Percentiles rank a stretch among this genome's conserved stretches.
Evolutionary conservation across 2,797 vertebrate species (phyloP).

Genomic region (Leptatherina wallacei): DNA sequence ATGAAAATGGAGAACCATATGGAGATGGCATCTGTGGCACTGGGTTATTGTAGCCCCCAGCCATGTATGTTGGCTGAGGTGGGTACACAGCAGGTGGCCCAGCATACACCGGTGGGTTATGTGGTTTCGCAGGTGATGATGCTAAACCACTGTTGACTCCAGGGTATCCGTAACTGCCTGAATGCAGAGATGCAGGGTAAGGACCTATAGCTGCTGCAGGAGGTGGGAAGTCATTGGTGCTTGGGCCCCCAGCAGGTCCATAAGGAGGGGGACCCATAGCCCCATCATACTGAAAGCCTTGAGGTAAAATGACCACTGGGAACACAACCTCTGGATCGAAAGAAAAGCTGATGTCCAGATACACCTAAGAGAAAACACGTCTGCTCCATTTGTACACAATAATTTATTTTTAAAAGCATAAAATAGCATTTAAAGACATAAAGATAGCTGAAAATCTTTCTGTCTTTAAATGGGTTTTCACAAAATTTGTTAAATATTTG

Average conservation of each 20-base stretch:
- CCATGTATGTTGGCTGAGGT: constrained; percentile 12
- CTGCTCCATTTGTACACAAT: not conserved
- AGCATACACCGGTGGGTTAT: constrained; percentile 12
- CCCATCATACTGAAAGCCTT: not conserved
- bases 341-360: constrained; percentile 76
- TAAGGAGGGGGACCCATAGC: constrained; percentile 17
- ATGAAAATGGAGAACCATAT: constrained; percentile 50
- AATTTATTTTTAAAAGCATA: constrained; percentile 4
- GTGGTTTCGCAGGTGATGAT: constrained; percentile 33
- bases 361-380: constrained; percentile 55
- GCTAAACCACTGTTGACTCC: constrained; percentile 38
- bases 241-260: constrained; percentile 30
- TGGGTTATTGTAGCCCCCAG: constrained; percentile 41
- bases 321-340: constrained; percentile 66
- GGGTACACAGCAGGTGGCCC: constrained; percentile 16
- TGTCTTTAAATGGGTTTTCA: not conserved
- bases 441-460: not conserved
- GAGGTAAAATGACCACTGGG: constrained; percentile 60
- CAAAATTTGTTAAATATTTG: not conserved
- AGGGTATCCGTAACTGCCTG: constrained; percentile 36
- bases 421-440: not conserved
- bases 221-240: constrained; percentile 49
- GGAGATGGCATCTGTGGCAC: constrained; percentile 28
- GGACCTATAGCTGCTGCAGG: constrained; percentile 5
- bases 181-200: constrained; percentile 37